Evolutionary conservation across 2,113 vertebrate species (phyloP).

Genomic region (Phrynocephalus versicolor): DNA sequence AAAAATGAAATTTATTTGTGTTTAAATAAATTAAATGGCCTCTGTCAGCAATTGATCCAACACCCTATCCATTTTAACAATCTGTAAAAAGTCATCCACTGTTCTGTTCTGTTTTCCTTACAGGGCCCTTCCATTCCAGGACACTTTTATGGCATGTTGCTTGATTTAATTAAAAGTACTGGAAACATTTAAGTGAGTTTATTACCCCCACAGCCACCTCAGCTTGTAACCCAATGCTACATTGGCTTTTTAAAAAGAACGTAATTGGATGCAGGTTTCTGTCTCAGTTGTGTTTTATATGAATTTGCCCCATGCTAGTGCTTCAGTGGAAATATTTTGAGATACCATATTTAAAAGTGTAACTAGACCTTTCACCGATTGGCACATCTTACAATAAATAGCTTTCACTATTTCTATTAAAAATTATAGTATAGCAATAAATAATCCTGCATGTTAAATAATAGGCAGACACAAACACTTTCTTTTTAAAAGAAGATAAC

Average conservation of each 20-base stretch:
- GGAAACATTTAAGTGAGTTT: constrained; percentile 61
- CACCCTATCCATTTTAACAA: constrained; percentile 50
- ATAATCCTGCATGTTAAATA: not conserved
- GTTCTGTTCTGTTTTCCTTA: constrained; percentile 60
- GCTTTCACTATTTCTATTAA: not conserved
- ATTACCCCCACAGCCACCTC: constrained; percentile 58
- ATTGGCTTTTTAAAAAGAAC: constrained; percentile 17
- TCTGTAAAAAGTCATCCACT: constrained; percentile 65
- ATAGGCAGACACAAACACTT: not conserved
- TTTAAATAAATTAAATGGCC: constrained; percentile 16
- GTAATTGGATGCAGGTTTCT: constrained; percentile 70
- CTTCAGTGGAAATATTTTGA: constrained; percentile 59
- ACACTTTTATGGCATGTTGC: constrained; percentile 66
- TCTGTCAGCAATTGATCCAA: constrained; percentile 26
- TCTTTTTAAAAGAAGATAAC: not conserved
- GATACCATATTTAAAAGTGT: constrained; percentile 42
- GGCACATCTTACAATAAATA: not conserved
- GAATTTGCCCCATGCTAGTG: constrained; percentile 58
- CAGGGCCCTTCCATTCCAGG: constrained; percentile 59
- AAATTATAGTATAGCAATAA: not conserved
- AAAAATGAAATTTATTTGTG: not conserved
- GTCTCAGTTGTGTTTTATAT: constrained; percentile 55
- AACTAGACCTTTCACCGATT: not conserved
- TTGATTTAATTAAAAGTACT: constrained; percentile 69
- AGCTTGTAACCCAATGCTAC: constrained; percentile 60